Base-by-base conservation (phyloP, 1,140 invertebrate species). In the Drosophila pruinosa region DNA sequence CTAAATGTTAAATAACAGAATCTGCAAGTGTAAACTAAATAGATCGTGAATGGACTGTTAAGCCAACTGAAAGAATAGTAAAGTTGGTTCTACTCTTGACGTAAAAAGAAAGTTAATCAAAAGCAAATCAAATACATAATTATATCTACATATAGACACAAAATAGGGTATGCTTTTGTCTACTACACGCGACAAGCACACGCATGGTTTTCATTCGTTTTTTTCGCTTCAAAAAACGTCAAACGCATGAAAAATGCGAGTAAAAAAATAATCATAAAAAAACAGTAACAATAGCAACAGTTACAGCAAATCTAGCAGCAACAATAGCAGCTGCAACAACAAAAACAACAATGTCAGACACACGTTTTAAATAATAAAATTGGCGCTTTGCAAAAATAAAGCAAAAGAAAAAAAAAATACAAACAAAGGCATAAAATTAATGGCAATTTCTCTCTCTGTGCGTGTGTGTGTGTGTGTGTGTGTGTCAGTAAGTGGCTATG, bases 341-440 rank as follows among this genome's bases (percentile, higher is more conserved):
- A 41, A 19, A 6, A 62, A 50, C 22, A 54, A 39, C 65, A 62
- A 36, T 62, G 65, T 36, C 50, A 50, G 65, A 72, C 64, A 82
- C 69, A 76, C 73, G 80, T 77, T 82, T 82, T 79, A 82, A 85
- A 82, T 82, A 82, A 85, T 85, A 72, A 75, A 72, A 69, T 69
- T 72, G 72, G 52, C 53, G 31, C 36, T 45, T 38, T 14, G 12
- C 19, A 43, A 58, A 75, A 58, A 61, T 21, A 62, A 26, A 31
- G 38, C 43, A 22, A 41, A 10, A n/a, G n/a, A n/a, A n/a, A n/a
- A n/a, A n/a, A n/a, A n/a, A n/a, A n/a, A n/a, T n/a, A 77, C 38
- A 75, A 76, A 80, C 72, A 63, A 65, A 63, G 41, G 74, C 54
- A 62, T 45, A 63, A 48, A 79, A 70, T 77, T 78, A 77, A 79